Evolutionary conservation across 2,888 invertebrate genomes (phyloP).

Genomic region (Tenthredo scrophulariae): DNA sequence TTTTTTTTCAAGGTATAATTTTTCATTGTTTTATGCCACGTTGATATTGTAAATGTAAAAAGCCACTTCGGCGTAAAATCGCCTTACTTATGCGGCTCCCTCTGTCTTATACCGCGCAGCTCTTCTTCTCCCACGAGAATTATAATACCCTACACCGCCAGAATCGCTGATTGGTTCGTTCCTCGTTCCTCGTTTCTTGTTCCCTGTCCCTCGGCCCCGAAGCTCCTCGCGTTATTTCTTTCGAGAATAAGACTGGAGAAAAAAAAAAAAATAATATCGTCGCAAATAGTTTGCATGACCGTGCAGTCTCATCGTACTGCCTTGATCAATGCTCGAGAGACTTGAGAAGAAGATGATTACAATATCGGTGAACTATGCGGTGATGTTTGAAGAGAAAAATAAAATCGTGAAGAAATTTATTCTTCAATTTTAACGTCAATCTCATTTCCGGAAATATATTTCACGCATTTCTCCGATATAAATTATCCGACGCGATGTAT

Average conservation of each 20-base stretch:
- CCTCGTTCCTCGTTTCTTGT: background rate
- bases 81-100: constrained; percentile 60
- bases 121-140: constrained; percentile 53
- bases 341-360: too few relatives aligned
- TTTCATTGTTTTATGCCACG: constrained; percentile 13
- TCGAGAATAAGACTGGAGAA: background rate
- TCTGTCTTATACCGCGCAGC: constrained; percentile 64
- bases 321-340: too few relatives aligned
- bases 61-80: constrained; percentile 69
- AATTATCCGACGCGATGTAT: too few relatives aligned
- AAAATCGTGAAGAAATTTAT: too few relatives aligned
- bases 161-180: background rate
- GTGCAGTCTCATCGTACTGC: too few relatives aligned
- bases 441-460: too few relatives aligned
- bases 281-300: background rate
- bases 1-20: background rate
- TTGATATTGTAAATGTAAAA: constrained; percentile 60
- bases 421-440: too few relatives aligned
- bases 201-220: background rate
- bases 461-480: too few relatives aligned
- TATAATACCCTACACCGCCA: background rate
- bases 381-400: too few relatives aligned
- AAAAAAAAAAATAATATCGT: background rate
- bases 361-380: too few relatives aligned
- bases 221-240: background rate